Evolutionary conservation across 2,797 vertebrate genomes (phyloP), one percentile per base, ranked within the genome.

Genomic region (Adrianichthys oophorus): DNA sequence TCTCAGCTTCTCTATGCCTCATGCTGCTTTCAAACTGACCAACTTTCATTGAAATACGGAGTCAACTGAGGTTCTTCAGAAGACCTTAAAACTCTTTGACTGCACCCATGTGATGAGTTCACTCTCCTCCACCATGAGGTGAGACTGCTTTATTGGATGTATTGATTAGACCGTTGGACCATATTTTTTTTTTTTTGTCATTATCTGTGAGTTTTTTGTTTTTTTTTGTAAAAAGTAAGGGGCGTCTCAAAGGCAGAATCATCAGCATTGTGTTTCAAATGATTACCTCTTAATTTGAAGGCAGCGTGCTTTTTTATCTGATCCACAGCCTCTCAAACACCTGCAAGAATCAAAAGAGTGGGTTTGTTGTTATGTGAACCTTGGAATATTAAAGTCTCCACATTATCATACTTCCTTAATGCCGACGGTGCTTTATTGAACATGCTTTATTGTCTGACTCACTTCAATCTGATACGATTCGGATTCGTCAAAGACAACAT

Each of bases 101-200:
- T 64, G 45, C 56, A 67, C 70, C 52, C 51, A 24, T 49, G 59
- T 55, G 57, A 56, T 15, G 10, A 23, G 50, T 65, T 52, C 52
- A 60, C 58, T 78, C 46, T 62, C 45, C 49, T 47, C 46, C 58
- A 69, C 52, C 17, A 52, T 59, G 62, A 69, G 68, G 51, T 67
- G 65, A 66, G 70, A 68, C 65, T 80, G 59, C 51, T 70, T 70
- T 78, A 80, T 82, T 79, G 59, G 56, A 57, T 42, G 43, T 79
- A 88, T 85, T 72, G 84, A 88, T 80, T 56, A 88, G 80, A 84
- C 75, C 56, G 73, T 62, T 15, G 44, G 80, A 72, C 43, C 62
- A 67, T 72, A 57, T 57, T 26, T 56, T 65, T 62, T 80, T 79
- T 90, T 89, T 67, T 69, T 89, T 91, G 79, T 89, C 79, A 87